Conservation (phyloP, 1,140 invertebrate species). For the Heliconius congener region DNA sequence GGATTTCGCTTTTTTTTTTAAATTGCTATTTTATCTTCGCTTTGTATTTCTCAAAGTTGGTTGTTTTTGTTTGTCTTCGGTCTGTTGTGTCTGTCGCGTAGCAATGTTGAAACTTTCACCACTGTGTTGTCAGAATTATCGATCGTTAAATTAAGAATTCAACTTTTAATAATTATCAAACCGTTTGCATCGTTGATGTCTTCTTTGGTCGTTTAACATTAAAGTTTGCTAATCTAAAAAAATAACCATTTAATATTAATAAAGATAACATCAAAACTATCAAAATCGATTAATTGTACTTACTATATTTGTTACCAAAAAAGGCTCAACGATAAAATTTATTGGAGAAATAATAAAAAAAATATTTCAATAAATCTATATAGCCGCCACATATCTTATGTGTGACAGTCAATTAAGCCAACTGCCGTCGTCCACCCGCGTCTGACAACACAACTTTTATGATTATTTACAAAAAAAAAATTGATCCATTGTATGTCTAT, state of each 20-base stretch:
- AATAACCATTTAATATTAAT: neutral
- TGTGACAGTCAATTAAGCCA: slow-evolving; percentile 72
- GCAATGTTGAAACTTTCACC: slow-evolving; percentile 75
- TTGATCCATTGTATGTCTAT: slow-evolving; percentile 60
- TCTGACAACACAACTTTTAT: slow-evolving; percentile 63
- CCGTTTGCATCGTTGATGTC: slow-evolving; percentile 25
- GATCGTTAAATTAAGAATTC: slow-evolving; percentile 14
- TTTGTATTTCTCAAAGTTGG: slow-evolving; percentile 76
- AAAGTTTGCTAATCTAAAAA: neutral
- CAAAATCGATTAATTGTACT: neutral
- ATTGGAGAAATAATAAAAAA: slow-evolving; percentile 6
- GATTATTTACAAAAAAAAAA: slow-evolving; percentile 64
- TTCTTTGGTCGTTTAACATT: slow-evolving; percentile 19
- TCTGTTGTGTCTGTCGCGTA: slow-evolving; percentile 43
- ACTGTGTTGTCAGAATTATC: slow-evolving; percentile 69
- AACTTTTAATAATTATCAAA: neutral
- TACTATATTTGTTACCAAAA: neutral
- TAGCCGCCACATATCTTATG: slow-evolving; percentile 70
- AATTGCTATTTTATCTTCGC: slow-evolving; percentile 40
- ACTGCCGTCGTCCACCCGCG: slow-evolving; percentile 45
- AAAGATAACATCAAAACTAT: no score
- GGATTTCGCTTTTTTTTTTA: slow-evolving; percentile 39
- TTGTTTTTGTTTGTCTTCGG: slow-evolving; percentile 29
- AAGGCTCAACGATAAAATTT: slow-evolving; percentile 15
- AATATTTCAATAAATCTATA: slow-evolving; percentile 32